A percentile compares a stretch with the other conserved stretches of the same genome.
Conservation (phyloP, 53 echinoderm and acorn worm genomes). For the Patiria pectinifera region DNA sequence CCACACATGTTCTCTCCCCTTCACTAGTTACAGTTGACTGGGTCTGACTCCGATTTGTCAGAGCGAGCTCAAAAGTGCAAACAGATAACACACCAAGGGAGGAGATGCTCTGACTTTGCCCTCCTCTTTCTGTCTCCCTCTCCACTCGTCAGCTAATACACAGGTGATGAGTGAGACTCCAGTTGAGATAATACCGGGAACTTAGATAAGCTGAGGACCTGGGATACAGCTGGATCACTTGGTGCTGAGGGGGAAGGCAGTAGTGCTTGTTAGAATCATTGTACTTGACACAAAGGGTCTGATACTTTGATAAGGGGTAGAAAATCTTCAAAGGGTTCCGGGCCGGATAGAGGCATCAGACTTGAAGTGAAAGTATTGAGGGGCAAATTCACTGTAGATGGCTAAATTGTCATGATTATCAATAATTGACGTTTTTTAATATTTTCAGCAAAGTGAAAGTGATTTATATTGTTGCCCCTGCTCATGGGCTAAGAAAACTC, state of each 20-base stretch:
- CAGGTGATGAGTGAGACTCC: constrained; percentile 1
- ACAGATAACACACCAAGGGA: background rate
- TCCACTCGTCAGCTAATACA: background rate
- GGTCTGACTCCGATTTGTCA: background rate
- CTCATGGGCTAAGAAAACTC: no score
- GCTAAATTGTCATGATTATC: no score
- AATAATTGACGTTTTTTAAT: no score
- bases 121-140: background rate
- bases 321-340: background rate
- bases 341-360: background rate
- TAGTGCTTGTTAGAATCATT: background rate
- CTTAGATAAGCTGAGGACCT: background rate
- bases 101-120: background rate
- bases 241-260: background rate
- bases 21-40: background rate
- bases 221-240: background rate
- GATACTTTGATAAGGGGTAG: background rate
- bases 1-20: background rate
- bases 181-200: background rate
- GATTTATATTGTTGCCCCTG: no score
- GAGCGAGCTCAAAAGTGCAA: background rate
- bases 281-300: background rate
- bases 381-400: no score
- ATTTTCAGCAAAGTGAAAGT: no score
- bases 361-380: no score